phyloP scores from a whole-genome alignment of 2,888 invertebrate species.

The Empis livida region DNA sequence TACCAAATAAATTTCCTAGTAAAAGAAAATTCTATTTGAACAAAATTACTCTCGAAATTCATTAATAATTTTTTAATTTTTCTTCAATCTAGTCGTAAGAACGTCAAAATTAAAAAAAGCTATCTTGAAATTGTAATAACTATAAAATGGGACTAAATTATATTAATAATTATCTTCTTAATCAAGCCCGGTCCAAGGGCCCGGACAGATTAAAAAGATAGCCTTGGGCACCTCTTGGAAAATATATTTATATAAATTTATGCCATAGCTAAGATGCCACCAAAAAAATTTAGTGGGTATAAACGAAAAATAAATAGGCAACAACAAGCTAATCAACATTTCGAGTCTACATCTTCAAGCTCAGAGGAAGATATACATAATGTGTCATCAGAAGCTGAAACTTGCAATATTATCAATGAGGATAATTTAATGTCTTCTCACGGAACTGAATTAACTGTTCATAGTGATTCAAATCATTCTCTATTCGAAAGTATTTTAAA shows the following conservation, averaged over 20 bases:
- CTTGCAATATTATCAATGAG: neutral
- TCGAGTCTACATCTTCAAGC: neutral
- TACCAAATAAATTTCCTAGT: too few relatives aligned
- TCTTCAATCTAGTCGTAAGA: too few relatives aligned
- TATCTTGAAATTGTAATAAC: too few relatives aligned
- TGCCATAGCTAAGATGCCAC: neutral
- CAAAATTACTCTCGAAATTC: too few relatives aligned
- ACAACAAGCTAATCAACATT: neutral
- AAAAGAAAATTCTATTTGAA: too few relatives aligned
- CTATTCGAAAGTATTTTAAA: neutral
- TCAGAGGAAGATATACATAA: neutral
- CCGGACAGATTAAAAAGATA: too few relatives aligned
- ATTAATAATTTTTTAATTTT: too few relatives aligned
- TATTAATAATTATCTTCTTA: too few relatives aligned
- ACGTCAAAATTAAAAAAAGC: too few relatives aligned
- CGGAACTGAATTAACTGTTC: neutral
- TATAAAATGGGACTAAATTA: too few relatives aligned
- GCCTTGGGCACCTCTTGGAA: too few relatives aligned
- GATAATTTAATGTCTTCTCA: neutral
- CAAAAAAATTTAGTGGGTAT: neutral
- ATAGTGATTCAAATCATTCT: neutral
- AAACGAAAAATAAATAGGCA: neutral
- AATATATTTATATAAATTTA: neutral
- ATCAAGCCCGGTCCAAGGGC: too few relatives aligned
- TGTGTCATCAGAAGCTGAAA: neutral